These are phyloP conservation scores for Enteromius radiatus DNA, from an alignment of 2,797 vertebrate species.

Conservation along the genomic window DNA sequence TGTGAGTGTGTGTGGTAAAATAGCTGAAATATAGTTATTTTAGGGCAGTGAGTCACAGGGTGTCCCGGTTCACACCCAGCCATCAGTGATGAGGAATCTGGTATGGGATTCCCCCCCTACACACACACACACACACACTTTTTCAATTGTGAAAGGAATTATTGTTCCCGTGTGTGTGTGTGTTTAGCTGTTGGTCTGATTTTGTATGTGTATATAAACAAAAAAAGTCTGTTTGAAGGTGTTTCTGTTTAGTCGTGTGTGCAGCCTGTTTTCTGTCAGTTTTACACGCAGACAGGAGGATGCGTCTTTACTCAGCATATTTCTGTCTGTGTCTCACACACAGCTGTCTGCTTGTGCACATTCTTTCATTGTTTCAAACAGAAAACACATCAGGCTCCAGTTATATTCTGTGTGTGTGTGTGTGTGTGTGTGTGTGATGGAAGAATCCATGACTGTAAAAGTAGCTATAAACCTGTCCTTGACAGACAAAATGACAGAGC, in stretches of 20 bases:
- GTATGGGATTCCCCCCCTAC: constrained; percentile 36
- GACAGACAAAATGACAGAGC: background rate
- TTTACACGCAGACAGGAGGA: background rate
- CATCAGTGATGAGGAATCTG: constrained; percentile 45
- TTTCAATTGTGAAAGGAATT: background rate
- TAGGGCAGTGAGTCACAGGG: constrained; percentile 33
- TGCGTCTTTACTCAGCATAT: background rate
- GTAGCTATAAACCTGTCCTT: background rate
- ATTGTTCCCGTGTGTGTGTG: background rate
- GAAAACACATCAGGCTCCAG: constrained; percentile 23
- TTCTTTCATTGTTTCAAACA: constrained; percentile 9
- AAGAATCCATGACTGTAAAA: background rate
- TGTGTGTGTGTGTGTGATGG: background rate
- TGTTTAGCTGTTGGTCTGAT: background rate
- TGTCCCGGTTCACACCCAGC: constrained; percentile 41
- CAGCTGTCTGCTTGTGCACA: constrained; percentile 6
- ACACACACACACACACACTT: background rate
- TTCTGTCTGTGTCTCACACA: background rate
- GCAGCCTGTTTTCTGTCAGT: background rate
- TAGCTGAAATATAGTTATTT: constrained; percentile 30
- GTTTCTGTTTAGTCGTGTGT: background rate
- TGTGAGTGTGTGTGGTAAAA: background rate
- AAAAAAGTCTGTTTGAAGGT: background rate
- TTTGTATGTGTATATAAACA: background rate
- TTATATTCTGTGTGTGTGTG: constrained; percentile 4